A percentile compares a stretch with the other conserved stretches of the same genome.
Conservation (phyloP, 2,113 vertebrate genomes). For the Todiramphus chloris region DNA sequence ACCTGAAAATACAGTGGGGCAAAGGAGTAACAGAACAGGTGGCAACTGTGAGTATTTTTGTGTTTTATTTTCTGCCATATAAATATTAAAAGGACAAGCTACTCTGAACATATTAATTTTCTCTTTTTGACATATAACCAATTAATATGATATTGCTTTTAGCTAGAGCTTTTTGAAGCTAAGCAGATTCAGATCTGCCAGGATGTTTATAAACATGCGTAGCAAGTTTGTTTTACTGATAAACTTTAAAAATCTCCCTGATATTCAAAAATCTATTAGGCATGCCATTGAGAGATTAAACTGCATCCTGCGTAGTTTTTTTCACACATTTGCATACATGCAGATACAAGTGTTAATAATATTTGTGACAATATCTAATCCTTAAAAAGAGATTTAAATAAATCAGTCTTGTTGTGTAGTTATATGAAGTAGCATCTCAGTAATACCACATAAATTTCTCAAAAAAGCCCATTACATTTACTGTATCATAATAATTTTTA, state of each 20-base stretch:
- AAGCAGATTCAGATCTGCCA: slow-evolving; percentile 49
- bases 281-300: slow-evolving; percentile 20
- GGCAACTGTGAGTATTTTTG: slow-evolving; percentile 84
- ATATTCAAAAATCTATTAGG: slow-evolving; percentile 43
- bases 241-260: slow-evolving; percentile 54
- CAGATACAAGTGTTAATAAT: slow-evolving; percentile 18
- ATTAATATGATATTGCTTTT: slow-evolving; percentile 38
- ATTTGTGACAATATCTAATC: slow-evolving; percentile 11
- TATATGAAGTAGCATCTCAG: neutral
- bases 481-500: neutral
- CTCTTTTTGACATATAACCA: slow-evolving; percentile 39
- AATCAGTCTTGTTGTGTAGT: neutral
- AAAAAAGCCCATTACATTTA: neutral
- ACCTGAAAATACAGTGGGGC: slow-evolving; percentile 79
- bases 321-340: neutral
- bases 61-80: neutral
- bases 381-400: slow-evolving; percentile 24
- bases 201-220: slow-evolving; percentile 46
- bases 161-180: slow-evolving; percentile 27
- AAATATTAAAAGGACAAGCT: neutral
- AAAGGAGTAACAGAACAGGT: slow-evolving; percentile 75
- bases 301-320: slow-evolving; percentile 21
- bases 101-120: slow-evolving; percentile 29
- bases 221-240: slow-evolving; percentile 42
- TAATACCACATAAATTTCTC: neutral